Conservation (phyloP, 2,113 vertebrate species). For the Notarius lentiginosus region DNA sequence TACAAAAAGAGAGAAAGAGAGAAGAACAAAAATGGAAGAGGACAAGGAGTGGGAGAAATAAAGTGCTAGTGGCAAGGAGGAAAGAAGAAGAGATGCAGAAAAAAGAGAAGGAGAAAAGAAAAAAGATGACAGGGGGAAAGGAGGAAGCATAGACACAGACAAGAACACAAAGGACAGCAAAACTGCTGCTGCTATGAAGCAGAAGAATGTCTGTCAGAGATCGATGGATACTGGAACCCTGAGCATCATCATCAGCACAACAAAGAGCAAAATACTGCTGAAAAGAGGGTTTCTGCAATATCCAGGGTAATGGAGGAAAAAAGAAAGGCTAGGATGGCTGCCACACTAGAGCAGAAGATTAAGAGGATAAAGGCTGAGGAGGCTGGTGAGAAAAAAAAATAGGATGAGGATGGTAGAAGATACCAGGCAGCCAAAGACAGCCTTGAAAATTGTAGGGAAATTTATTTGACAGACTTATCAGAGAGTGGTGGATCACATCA, state of each 20-base stretch:
- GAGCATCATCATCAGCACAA: background rate
- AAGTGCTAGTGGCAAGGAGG: too few species aligned
- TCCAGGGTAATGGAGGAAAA: background rate
- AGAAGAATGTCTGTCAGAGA: background rate
- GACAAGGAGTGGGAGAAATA: background rate
- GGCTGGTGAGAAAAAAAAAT: background rate
- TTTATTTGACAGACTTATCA: background rate
- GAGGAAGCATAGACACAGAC: background rate
- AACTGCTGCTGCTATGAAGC: background rate
- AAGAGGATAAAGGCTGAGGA: background rate
- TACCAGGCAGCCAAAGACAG: background rate
- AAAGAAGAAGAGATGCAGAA: too few species aligned
- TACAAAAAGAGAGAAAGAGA: background rate
- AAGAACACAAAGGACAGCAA: background rate
- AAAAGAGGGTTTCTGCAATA: background rate
- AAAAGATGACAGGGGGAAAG: too few species aligned
- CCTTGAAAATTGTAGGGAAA: background rate
- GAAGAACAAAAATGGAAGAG: background rate
- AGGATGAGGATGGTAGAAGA: background rate
- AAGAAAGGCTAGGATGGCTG: background rate
- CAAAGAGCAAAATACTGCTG: background rate
- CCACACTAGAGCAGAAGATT: background rate
- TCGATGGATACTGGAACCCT: background rate
- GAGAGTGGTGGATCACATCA: background rate
- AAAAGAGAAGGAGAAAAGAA: too few species aligned